Percentiles rank a stretch among this genome's conserved stretches.
Evolutionary conservation across 2,113 vertebrate species (phyloP).

Genomic region (Lasiurus borealis): DNA sequence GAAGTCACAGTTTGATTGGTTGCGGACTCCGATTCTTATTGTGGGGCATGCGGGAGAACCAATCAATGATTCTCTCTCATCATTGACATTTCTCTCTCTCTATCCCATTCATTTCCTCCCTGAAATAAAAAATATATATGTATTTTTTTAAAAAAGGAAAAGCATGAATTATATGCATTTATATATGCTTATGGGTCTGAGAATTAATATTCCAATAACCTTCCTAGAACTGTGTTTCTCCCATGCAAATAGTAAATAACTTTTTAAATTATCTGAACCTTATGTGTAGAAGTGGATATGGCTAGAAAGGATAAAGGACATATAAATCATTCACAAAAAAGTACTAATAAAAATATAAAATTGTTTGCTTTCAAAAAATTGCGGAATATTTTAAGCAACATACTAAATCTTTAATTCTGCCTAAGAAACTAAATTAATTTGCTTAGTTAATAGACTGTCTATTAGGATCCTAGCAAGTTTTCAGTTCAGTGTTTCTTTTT

Average conservation of each 20-base stretch:
- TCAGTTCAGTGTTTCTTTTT: not conserved
- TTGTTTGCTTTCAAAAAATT: not conserved
- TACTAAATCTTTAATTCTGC: not conserved
- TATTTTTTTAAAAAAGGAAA: not conserved
- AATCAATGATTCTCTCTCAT: too few species aligned
- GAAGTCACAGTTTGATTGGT: too few species aligned
- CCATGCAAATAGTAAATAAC: not conserved
- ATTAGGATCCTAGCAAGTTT: not conserved
- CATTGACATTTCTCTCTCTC: too few species aligned
- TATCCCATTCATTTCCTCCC: too few species aligned
- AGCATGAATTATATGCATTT: too few species aligned
- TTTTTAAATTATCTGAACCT: not conserved
- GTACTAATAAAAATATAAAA: slow-evolving; percentile 20
- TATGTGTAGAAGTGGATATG: not conserved
- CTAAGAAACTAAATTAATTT: slow-evolving; percentile 8
- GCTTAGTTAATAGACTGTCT: not conserved
- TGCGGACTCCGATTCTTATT: too few species aligned
- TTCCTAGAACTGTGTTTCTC: not conserved
- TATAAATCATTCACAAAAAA: not conserved
- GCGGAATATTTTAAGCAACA: not conserved
- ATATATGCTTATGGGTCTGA: not conserved
- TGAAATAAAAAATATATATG: too few species aligned
- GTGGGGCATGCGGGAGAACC: too few species aligned
- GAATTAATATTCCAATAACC: not conserved
- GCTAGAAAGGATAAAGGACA: not conserved